Conservation (phyloP, 2,797 vertebrate species). For the Hoplostethus mediterraneus region DNA sequence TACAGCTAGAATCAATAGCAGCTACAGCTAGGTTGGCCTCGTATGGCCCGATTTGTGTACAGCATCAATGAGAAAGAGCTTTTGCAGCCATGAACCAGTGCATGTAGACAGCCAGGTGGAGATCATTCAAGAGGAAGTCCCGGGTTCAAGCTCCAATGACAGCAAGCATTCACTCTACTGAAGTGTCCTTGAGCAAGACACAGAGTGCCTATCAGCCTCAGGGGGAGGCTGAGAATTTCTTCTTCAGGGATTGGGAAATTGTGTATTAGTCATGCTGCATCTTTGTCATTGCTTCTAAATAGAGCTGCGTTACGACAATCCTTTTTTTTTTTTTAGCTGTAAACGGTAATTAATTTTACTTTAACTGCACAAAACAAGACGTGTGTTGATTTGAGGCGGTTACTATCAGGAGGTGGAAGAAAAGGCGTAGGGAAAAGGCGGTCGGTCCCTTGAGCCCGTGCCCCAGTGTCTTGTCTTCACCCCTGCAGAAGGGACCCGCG, state of each 20-base stretch:
- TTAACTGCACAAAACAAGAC: too few species aligned
- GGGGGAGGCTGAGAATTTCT: neutral
- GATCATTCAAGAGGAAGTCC: slow-evolving; percentile 20
- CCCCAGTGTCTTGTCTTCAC: neutral
- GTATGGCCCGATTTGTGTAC: too few species aligned
- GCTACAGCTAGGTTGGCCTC: too few species aligned
- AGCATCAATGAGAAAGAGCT: too few species aligned
- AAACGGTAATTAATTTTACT: too few species aligned
- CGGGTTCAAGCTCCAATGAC: slow-evolving; percentile 18
- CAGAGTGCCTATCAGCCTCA: neutral
- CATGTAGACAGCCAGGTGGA: slow-evolving; percentile 26
- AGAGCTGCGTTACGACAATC: neutral
- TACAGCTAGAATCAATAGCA: too few species aligned
- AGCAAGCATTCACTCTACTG: slow-evolving; percentile 7
- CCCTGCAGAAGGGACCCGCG: slow-evolving; percentile 56
- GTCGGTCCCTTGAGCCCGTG: slow-evolving; percentile 27
- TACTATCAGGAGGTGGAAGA: too few species aligned
- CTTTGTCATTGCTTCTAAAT: neutral
- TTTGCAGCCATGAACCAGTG: neutral
- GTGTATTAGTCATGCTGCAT: neutral
- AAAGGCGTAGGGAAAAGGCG: slow-evolving; percentile 24
- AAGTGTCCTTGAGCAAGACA: slow-evolving; percentile 7
- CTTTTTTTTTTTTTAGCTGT: neutral
- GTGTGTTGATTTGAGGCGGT: too few species aligned
- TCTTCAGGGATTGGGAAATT: neutral